Evolutionary conservation across 2,113 vertebrate genomes (phyloP), one percentile per base, ranked within the genome.

Genomic region (Chloropsis cyanopogon): DNA sequence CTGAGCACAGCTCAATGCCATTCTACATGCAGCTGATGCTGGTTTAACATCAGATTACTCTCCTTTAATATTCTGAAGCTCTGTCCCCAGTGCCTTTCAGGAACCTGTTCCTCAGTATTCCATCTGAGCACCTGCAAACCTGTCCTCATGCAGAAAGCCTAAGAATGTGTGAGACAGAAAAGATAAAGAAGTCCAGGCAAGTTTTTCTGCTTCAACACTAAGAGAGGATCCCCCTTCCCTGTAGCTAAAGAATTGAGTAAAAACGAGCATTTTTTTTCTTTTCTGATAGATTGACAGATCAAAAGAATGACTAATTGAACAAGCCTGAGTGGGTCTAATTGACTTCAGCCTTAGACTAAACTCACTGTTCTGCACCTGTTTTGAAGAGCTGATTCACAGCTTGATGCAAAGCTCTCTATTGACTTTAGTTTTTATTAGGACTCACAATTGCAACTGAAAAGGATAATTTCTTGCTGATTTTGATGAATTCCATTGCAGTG

Each of bases 261-360:
- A 88, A 82, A 63, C 6, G 5, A 89, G 2, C n/a, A 6, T 52
- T 84, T 92, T 83, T 49, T 47, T 79, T 72, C 56, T 90, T 69
- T 41, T 68, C 75, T 88, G 29, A n/a, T 70, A 83, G 47, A 70
- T 14, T 50, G 78, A 73, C 68, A 94, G 71, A 86, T 96, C 93
- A 96, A 95, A 95, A 80, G 94, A 90, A 89, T 81, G 21, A 60
- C 82, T 95, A 90, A 91, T 63, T 83, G 82, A 80, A 14, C 54
- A 90, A 90, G 86, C 12, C 53, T 94, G 83, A 83, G 47, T 75
- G 65, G 23, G 11, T 64, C 47, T 95, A 93, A 96, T 84, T 86
- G 64, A 92, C 68, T 94, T 90, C 91, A 94, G 83, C 42, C 92
- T 72, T 77, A 53, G 49, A 72, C 63, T 87, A 70, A 37, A 54